Conservation (phyloP, 2,113 vertebrate genomes). For the Microcebus murinus region DNA sequence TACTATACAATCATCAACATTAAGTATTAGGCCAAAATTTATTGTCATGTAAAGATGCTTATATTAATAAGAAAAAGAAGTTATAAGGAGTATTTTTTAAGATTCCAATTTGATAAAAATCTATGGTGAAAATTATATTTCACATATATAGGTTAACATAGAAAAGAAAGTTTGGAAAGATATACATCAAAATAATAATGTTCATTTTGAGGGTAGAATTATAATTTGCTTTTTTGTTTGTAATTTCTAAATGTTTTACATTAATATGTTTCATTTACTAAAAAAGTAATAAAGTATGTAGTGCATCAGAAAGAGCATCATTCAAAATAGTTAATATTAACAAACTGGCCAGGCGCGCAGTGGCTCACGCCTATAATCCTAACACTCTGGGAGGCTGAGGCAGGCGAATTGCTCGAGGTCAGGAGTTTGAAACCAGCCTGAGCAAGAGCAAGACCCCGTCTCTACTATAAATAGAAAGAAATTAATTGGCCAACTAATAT, state of each 20-base stretch:
- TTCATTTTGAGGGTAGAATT: slow-evolving; percentile 45
- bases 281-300: not conserved
- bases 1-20: not conserved
- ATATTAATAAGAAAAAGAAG: not conserved
- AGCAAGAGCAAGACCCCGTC: too few relatives aligned
- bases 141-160: not conserved
- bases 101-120: slow-evolving; percentile 28
- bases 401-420: too few relatives aligned
- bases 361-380: too few relatives aligned
- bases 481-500: too few relatives aligned
- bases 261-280: not conserved
- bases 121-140: slow-evolving; percentile 25
- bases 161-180: not conserved
- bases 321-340: slow-evolving; percentile 1
- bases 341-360: not conserved
- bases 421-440: too few relatives aligned
- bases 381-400: too few relatives aligned
- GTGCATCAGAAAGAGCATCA: not conserved
- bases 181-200: slow-evolving; percentile 27
- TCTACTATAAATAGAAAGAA: too few relatives aligned
- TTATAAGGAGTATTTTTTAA: not conserved
- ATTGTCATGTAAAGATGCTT: not conserved
- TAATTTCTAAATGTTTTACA: slow-evolving; percentile 22
- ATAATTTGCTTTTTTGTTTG: not conserved
- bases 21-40: not conserved